Evolutionary conservation across 1,140 invertebrate genomes (phyloP), one percentile per base, ranked within the genome.

Genomic region (Drosophila bocqueti): DNA sequence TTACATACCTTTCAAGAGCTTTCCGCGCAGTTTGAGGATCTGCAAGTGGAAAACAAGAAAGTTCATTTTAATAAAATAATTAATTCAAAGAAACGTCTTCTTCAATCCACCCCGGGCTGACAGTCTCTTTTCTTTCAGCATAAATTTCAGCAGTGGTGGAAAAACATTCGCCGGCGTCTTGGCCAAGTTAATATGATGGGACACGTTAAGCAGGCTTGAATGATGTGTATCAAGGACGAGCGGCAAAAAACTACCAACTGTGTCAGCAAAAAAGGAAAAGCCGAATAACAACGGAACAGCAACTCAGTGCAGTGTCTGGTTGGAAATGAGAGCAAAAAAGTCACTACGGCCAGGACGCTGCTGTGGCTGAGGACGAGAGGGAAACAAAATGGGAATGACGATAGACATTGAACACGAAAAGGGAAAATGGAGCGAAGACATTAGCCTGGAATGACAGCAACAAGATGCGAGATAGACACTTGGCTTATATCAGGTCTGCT

Each of bases 381-480:
- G 61, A 59, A 60, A 64, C 55, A 61, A 49, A 68, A 65, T 58
- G 78, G 63, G 64, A 87, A 75, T 85, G 85, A 89, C 85, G 79
- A 76, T 69, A 89, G 85, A 89, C 85, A 89, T 85, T 90, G 85
- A 90, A 89, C 86, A 90, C 71, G 79, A 85, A 90, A 85, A 85
- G 77, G 81, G 81, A 90, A 90, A 90, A 83, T 82, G 65, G 85
- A 90, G 82, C 85, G 82, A 85, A 90, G 86, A 90, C 85, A 90
- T 90, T 90, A 90, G 85, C 81, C 76, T 76, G 75, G 71, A 84
- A 90, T 90, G 85, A 90, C 85, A 85, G 85, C 86, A 90, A 75
- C 85, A 90, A 82, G 85, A 90, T 74, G 79, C 82, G 76, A 91
- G 79, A 82, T 73, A 84, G 85, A 85, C 87, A 90, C 81, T 90